phyloP scores from a whole-genome alignment of 2,888 invertebrate species.

The Empis stercorea region DNA sequence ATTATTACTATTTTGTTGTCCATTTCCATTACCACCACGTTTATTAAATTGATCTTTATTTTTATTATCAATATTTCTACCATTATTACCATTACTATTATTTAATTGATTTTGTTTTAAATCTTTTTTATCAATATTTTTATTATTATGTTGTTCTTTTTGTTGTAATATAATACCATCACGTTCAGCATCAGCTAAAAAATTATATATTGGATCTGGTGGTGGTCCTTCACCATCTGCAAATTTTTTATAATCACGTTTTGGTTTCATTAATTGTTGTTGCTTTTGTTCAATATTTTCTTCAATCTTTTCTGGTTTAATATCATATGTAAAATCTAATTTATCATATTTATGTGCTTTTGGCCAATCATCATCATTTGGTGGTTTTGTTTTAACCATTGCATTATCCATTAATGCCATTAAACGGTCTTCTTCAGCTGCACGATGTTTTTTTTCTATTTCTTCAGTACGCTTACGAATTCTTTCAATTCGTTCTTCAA shows the following conservation, averaged over 20 bases:
- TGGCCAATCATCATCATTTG: conserved; percentile 33
- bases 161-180: conserved; percentile 15
- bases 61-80: not conserved
- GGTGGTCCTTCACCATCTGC: conserved; percentile 35
- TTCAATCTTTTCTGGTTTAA: conserved; percentile 16
- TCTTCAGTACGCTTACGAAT: conserved; percentile 17
- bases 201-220: conserved; percentile 37
- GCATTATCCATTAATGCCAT: conserved; percentile 35
- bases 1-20: conserved; percentile 2
- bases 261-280: conserved; percentile 4
- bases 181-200: conserved; percentile 34
- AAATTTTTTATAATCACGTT: conserved; percentile 21
- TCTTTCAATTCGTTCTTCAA: conserved; percentile 17
- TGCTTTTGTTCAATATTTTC: conserved; percentile 11
- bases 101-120: too few relatives aligned
- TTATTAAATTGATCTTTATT: conserved; percentile 8
- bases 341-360: conserved; percentile 38
- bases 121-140: too few relatives aligned
- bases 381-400: conserved; percentile 31
- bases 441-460: conserved; percentile 19
- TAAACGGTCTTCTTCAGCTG: conserved; percentile 37
- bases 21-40: conserved; percentile 5
- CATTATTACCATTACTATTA: too few relatives aligned
- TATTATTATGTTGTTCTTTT: too few relatives aligned
- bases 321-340: conserved; percentile 30